These are phyloP conservation scores for Cataglyphis hispanica DNA, from an alignment of 1,140 invertebrate species.

Conservation along the genomic window DNA sequence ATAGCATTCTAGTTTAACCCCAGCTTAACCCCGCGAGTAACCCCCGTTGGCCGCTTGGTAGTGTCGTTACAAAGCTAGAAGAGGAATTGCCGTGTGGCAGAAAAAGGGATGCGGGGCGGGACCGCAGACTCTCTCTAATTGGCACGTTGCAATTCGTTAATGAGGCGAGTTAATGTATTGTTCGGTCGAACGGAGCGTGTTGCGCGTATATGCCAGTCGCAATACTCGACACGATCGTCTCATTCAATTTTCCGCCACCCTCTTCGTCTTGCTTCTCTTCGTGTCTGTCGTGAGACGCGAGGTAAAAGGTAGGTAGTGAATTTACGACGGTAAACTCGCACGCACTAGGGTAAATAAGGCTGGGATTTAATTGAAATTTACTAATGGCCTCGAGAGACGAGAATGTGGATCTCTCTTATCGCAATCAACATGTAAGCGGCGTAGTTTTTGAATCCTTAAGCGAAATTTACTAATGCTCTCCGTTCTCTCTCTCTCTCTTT, in stretches of 20 bases:
- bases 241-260: neutral
- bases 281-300: conserved; percentile 10
- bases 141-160: conserved; percentile 73
- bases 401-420: conserved; percentile 32
- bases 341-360: neutral
- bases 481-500: neutral
- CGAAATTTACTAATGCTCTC: neutral
- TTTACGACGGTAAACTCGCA: conserved; percentile 40
- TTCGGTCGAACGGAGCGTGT: conserved; percentile 45
- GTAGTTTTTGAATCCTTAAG: neutral
- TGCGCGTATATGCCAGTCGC: conserved; percentile 18
- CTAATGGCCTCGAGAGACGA: conserved; percentile 34
- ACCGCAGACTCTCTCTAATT: conserved; percentile 65
- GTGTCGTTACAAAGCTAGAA: conserved; percentile 18
- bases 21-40: neutral
- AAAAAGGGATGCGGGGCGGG: conserved; percentile 17
- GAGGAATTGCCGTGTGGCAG: conserved; percentile 4
- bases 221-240: conserved; percentile 65
- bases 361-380: conserved; percentile 65
- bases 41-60: too few species aligned
- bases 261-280: neutral
- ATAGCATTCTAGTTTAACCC: conserved; percentile 15
- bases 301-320: conserved; percentile 37
- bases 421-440: conserved; percentile 43
- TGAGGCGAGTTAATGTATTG: conserved; percentile 75